Percentiles rank a stretch among this genome's conserved stretches.
These are phyloP conservation scores for Hippoglossus hippoglossus DNA, from an alignment of 2,797 vertebrate genomes.

Conservation along the genomic window DNA sequence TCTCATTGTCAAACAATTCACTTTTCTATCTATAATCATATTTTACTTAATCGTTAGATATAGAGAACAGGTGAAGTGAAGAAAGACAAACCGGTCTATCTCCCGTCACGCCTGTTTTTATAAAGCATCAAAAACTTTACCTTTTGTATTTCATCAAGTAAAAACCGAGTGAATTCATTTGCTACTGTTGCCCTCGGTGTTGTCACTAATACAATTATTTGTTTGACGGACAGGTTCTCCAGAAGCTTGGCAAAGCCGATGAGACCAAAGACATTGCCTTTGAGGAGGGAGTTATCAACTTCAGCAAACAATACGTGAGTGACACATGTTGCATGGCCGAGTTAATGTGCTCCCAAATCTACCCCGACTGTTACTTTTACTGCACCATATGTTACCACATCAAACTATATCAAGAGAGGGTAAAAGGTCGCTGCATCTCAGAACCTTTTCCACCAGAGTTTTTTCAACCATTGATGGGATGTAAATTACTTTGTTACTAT, in stretches of 20 bases:
- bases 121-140: background rate
- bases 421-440: too few species aligned
- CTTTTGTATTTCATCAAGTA: background rate
- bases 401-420: too few species aligned
- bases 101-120: background rate
- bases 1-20: background rate
- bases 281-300: constrained; percentile 98
- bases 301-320: constrained; percentile 96
- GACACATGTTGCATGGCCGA: background rate
- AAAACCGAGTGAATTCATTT: background rate
- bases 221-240: constrained; percentile 88
- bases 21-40: background rate
- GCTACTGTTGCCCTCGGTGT: background rate
- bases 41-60: background rate
- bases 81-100: too few species aligned
- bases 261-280: constrained; percentile 98
- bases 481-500: too few species aligned
- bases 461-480: too few species aligned
- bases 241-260: constrained; percentile 98
- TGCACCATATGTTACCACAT: background rate
- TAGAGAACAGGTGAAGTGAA: background rate
- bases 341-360: too few species aligned
- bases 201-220: background rate
- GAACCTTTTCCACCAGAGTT: too few species aligned
- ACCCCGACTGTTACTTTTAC: background rate